Percentiles rank a stretch among this genome's conserved stretches.
These are phyloP conservation scores for Epinephelus lanceolatus DNA, from an alignment of 2,113 vertebrate species.

Conservation along the genomic window DNA sequence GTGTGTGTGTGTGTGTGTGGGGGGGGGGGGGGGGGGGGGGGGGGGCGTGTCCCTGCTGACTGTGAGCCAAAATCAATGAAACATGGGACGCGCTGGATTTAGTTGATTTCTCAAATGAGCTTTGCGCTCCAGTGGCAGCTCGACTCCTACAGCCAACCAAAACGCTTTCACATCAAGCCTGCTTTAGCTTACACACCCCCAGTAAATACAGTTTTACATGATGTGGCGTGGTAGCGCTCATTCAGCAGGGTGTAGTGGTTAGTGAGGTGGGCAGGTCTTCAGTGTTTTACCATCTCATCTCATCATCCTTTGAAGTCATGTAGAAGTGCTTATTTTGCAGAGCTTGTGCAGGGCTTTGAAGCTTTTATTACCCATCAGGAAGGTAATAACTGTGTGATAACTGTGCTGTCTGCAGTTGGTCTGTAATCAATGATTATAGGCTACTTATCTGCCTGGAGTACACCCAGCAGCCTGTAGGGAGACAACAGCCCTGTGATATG, in stretches of 20 bases:
- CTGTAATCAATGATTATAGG: constrained; percentile 44
- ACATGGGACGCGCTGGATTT: constrained; percentile 53
- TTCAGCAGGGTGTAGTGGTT: constrained; percentile 5
- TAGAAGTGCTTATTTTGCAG: neutral
- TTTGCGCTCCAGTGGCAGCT: constrained; percentile 48
- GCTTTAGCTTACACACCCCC: neutral
- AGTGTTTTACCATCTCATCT: neutral
- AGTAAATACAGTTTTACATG: constrained; percentile 28
- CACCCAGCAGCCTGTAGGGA: constrained; percentile 19
- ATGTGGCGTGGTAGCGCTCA: neutral
- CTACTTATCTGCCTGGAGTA: constrained; percentile 1
- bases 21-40: too few species aligned
- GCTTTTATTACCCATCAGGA: constrained; percentile 28
- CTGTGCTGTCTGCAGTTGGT: constrained; percentile 23
- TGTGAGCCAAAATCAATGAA: constrained; percentile 61
- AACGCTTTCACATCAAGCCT: constrained; percentile 3
- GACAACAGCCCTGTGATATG: neutral
- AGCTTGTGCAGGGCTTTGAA: constrained; percentile 12
- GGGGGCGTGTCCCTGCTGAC: constrained; percentile 28
- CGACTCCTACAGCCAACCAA: constrained; percentile 23
- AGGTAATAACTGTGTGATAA: constrained; percentile 18
- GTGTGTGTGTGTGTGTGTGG: too few species aligned
- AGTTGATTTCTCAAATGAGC: constrained; percentile 70
- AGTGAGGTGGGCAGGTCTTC: constrained; percentile 30
- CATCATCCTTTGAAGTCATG: neutral